Evolutionary conservation across 2,888 invertebrate genomes (phyloP).

Genomic region (Malacosoma neustria): DNA sequence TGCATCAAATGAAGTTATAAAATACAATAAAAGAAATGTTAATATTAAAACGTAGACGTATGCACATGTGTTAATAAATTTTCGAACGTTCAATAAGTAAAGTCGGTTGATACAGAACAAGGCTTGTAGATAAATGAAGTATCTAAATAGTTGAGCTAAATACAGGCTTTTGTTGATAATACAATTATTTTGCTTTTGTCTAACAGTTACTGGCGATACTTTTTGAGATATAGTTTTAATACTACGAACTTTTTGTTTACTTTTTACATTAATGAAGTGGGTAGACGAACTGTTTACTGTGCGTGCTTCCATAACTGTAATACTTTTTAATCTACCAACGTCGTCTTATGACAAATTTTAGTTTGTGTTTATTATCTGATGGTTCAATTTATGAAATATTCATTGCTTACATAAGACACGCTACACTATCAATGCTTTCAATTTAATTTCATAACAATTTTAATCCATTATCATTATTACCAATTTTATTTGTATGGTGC

Average conservation of each 20-base stretch:
- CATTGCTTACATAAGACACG: not conserved
- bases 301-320: not conserved
- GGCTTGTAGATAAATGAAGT: not conserved
- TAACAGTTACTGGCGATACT: not conserved
- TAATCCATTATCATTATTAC: not conserved
- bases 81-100: not conserved
- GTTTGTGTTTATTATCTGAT: not conserved
- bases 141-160: not conserved
- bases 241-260: no score
- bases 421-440: not conserved
- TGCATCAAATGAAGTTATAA: not conserved
- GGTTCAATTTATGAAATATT: not conserved
- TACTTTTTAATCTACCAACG: not conserved
- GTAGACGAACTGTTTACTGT: no score
- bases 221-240: not conserved
- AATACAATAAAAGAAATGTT: not conserved
- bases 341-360: not conserved
- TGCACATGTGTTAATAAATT: not conserved
- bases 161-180: not conserved
- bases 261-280: no score
- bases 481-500: constrained; percentile 1
- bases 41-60: not conserved
- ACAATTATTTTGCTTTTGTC: not conserved
- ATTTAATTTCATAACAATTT: not conserved
- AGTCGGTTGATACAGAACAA: not conserved